phyloP scores from a whole-genome alignment of 1,140 invertebrate genomes.

The Drosophila busckii region DNA sequence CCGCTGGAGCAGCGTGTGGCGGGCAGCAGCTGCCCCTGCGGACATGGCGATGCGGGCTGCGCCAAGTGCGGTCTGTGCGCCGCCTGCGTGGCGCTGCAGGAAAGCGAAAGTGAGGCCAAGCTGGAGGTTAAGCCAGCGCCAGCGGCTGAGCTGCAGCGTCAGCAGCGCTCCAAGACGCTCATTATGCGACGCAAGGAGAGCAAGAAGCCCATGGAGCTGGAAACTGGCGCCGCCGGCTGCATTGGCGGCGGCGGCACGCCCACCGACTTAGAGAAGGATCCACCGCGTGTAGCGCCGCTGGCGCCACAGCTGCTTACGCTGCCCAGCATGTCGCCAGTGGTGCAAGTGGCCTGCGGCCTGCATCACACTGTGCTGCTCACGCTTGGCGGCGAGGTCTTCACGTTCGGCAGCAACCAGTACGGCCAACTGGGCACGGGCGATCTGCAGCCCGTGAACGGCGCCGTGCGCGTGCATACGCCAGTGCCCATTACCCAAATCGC shows the following conservation, averaged over 20 bases:
- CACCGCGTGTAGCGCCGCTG: slow-evolving; percentile 83
- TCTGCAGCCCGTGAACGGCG: slow-evolving; percentile 85
- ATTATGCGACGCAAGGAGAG: slow-evolving; percentile 75
- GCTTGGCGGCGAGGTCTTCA: slow-evolving; percentile 85
- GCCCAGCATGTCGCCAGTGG: slow-evolving; percentile 84
- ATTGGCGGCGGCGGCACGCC: slow-evolving; percentile 50
- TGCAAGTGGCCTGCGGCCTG: slow-evolving; percentile 92
- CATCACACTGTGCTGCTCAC: slow-evolving; percentile 89
- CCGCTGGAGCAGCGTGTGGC: slow-evolving; percentile 87
- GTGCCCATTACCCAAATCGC: slow-evolving; percentile 86
- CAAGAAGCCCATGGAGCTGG: slow-evolving; percentile 56
- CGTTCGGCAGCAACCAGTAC: slow-evolving; percentile 96
- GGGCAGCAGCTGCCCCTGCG: slow-evolving; percentile 96
- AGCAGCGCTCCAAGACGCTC: slow-evolving; percentile 72
- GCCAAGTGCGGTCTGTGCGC: slow-evolving; percentile 94
- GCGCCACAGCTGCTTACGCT: slow-evolving; percentile 88
- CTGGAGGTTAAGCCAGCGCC: slow-evolving; percentile 51
- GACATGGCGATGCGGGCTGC: slow-evolving; percentile 96
- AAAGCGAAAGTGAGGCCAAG: slow-evolving; percentile 60
- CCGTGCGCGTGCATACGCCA: slow-evolving; percentile 88
- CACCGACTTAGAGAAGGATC: slow-evolving; percentile 84
- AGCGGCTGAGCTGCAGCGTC: slow-evolving; percentile 59
- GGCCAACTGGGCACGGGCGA: slow-evolving; percentile 96
- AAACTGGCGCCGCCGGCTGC: slow-evolving; percentile 52
- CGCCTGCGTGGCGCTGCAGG: slow-evolving; percentile 82